phyloP scores from a whole-genome alignment of 2,888 invertebrate genomes.

The Eupithecia exiguata region DNA sequence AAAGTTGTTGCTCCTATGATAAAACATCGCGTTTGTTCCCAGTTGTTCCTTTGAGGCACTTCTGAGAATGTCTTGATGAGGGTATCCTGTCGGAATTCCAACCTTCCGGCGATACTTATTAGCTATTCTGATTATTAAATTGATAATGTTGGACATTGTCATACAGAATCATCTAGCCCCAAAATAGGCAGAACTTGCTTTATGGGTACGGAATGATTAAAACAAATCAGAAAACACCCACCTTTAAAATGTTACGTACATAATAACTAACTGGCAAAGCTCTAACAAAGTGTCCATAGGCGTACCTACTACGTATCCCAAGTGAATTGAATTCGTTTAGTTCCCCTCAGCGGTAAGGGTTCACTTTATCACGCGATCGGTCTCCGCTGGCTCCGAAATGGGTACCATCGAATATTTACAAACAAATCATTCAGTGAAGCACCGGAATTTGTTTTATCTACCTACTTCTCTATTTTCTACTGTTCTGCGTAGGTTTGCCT shows the following conservation, averaged over 20 bases:
- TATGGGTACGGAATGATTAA: not conserved
- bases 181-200: not conserved
- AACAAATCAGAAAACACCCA: not conserved
- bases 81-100: not conserved
- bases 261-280: not conserved
- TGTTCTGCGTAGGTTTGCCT: not conserved
- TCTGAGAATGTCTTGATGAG: not conserved
- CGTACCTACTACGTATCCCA: not conserved
- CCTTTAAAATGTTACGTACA: not conserved
- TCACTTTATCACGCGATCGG: not conserved
- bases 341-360: not conserved
- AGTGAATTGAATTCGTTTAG: not conserved
- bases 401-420: not conserved
- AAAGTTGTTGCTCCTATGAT: not conserved
- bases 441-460: not conserved
- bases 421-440: not conserved
- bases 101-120: not conserved
- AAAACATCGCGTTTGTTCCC: conserved; percentile 2
- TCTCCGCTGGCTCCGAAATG: not conserved
- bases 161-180: not conserved
- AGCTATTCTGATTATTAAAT: not conserved
- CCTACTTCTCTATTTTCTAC: not conserved
- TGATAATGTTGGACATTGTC: not conserved
- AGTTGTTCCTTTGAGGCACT: not conserved
- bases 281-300: not conserved